phyloP scores from a whole-genome alignment of 2,113 vertebrate species.

The Gobiocypris rarus region DNA sequence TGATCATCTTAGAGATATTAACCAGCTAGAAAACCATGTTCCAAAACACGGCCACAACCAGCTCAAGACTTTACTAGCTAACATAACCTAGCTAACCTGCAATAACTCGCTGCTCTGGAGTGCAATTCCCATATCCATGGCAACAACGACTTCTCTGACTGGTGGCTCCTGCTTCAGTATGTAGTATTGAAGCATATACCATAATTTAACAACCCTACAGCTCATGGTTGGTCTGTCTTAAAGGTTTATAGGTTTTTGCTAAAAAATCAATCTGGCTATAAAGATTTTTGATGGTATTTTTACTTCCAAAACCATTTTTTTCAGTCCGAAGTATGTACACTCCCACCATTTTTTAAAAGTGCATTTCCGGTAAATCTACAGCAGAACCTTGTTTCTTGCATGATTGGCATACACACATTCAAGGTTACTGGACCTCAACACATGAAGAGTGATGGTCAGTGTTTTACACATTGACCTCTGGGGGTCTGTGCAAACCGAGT shows the following conservation, averaged over 20 bases:
- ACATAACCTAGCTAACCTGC: not conserved
- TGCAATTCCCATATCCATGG: not conserved
- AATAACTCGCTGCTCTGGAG: too few relatives aligned
- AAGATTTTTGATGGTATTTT: not conserved
- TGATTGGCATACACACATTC: slow-evolving; percentile 20
- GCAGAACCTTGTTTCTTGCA: slow-evolving; percentile 29
- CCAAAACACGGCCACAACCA: not conserved
- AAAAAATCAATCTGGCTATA: not conserved
- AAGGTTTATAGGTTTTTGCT: not conserved
- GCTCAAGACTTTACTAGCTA: not conserved
- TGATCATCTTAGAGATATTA: too few relatives aligned
- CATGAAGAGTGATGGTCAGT: slow-evolving; percentile 34
- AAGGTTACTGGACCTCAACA: slow-evolving; percentile 44
- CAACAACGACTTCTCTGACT: too few relatives aligned
- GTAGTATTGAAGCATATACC: not conserved
- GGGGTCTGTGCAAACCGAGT: slow-evolving; percentile 8
- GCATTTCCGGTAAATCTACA: slow-evolving; percentile 39
- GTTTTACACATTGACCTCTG: slow-evolving; percentile 37
- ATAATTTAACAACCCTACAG: not conserved
- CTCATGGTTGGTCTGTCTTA: not conserved
- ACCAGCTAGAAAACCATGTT: not conserved
- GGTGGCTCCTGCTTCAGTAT: not conserved
- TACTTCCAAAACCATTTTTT: too few relatives aligned
- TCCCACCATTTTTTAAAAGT: not conserved
- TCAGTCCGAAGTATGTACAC: not conserved